Conservation (phyloP, 2,888 invertebrate genomes). For the Perizoma affinitatum region DNA sequence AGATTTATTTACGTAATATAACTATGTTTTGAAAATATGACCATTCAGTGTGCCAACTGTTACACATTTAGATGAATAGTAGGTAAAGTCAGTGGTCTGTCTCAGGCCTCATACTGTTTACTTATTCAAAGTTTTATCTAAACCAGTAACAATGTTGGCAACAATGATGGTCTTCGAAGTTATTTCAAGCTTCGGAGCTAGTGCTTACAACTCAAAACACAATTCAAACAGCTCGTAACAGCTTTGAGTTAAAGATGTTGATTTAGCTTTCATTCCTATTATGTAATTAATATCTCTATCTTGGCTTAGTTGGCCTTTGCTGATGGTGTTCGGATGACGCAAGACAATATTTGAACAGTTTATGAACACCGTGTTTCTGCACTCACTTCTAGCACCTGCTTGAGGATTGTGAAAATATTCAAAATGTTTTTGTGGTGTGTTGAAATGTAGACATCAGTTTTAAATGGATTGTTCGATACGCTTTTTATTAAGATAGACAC, state of each 20-base stretch:
- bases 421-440: conserved; percentile 4
- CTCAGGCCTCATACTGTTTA: neutral
- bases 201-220: conserved; percentile 28
- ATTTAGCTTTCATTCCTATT: conserved; percentile 49
- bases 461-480: conserved; percentile 1
- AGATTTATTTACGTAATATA: conserved; percentile 27
- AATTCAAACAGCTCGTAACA: conserved; percentile 28
- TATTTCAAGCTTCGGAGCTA: conserved; percentile 17
- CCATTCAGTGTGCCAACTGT: neutral
- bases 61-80: too few species aligned
- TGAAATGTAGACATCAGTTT: conserved; percentile 2
- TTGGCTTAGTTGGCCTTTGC: conserved; percentile 27
- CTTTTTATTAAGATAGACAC: conserved; percentile 9
- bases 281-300: conserved; percentile 28
- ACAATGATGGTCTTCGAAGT: conserved; percentile 9
- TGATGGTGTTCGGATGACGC: conserved; percentile 46
- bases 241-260: conserved; percentile 35
- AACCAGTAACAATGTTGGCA: neutral
- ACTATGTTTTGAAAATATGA: conserved; percentile 9
- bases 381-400: neutral
- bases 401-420: neutral
- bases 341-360: conserved; percentile 60
- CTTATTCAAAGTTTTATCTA: conserved; percentile 1
- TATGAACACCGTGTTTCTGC: conserved; percentile 2
- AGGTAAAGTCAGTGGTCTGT: too few species aligned